phyloP scores from a whole-genome alignment of 2,888 invertebrate species.

The Apodemia duryi region DNA sequence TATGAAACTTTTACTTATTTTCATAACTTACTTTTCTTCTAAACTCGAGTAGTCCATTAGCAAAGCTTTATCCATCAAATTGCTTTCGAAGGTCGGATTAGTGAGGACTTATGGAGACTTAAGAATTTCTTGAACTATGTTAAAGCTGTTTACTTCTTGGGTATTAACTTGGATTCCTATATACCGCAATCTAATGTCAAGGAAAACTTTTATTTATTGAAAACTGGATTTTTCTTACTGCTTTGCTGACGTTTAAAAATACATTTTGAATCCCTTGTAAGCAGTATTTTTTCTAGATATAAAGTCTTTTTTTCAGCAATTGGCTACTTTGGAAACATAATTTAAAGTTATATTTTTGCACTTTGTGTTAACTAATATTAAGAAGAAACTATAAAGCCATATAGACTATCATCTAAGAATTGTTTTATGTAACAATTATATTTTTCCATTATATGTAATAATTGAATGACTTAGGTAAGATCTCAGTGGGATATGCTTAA shows the following conservation, averaged over 20 bases:
- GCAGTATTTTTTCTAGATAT: too few relatives aligned
- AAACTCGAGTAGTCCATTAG: slow-evolving; percentile 38
- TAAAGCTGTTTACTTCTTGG: slow-evolving; percentile 38
- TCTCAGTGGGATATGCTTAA: too few relatives aligned
- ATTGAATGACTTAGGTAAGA: too few relatives aligned
- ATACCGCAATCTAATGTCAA: background rate
- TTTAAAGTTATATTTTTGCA: background rate
- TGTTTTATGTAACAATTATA: too few relatives aligned
- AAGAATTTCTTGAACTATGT: slow-evolving; percentile 47
- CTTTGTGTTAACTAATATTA: background rate
- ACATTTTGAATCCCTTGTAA: too few relatives aligned
- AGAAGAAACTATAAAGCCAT: too few relatives aligned
- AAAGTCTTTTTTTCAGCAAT: too few relatives aligned
- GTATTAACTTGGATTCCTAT: slow-evolving; percentile 10
- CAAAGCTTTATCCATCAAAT: slow-evolving; percentile 41
- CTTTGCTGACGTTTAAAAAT: too few relatives aligned
- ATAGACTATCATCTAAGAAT: too few relatives aligned
- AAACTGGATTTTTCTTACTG: too few relatives aligned
- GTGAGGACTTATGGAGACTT: slow-evolving; percentile 43
- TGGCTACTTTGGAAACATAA: background rate
- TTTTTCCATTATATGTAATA: too few relatives aligned
- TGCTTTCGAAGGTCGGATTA: slow-evolving; percentile 47
- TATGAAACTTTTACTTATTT: slow-evolving; percentile 24
- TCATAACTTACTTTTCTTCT: slow-evolving; percentile 26
- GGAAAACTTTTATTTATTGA: background rate